Percentiles rank a stretch among this genome's conserved stretches.
phyloP scores from a whole-genome alignment of 2,113 vertebrate genomes.

The Sphyrna mokarran region DNA sequence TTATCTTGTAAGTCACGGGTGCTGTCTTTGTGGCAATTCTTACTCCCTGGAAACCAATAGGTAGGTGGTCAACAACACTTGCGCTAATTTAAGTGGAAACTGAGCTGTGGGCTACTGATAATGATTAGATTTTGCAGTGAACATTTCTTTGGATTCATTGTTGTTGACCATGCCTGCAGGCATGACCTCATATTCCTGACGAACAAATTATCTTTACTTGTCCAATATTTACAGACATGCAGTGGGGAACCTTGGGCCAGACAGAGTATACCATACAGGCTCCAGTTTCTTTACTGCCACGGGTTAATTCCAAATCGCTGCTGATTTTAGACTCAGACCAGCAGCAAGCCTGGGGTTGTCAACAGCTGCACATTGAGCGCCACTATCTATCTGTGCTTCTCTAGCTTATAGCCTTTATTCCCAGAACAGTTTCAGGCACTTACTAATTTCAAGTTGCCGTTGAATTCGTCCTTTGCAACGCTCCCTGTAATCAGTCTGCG shows the following conservation, averaged over 20 bases:
- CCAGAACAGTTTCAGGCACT: slow-evolving; percentile 44
- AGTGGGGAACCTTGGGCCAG: not conserved
- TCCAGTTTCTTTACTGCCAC: not conserved
- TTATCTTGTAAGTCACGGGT: not conserved
- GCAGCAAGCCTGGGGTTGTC: not conserved
- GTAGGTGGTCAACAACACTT: not conserved
- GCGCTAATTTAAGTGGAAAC: not conserved
- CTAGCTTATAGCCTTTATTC: not conserved
- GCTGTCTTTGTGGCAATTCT: not conserved
- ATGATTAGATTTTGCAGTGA: not conserved
- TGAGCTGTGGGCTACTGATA: not conserved
- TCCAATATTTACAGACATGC: not conserved
- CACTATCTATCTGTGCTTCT: not conserved
- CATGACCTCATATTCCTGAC: not conserved
- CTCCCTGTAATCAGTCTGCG: slow-evolving; percentile 68
- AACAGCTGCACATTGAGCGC: not conserved
- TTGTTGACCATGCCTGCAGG: not conserved
- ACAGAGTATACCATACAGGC: not conserved
- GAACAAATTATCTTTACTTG: not conserved
- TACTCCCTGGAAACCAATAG: not conserved
- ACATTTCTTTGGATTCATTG: not conserved
- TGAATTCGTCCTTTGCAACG: slow-evolving; percentile 74
- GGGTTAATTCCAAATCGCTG: not conserved
- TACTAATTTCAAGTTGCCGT: slow-evolving; percentile 73
- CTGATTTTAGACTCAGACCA: not conserved